Evolutionary conservation across 37 sponge, comb jelly and placozoan genomes (phyloP), one percentile per base, ranked within the genome.

Genomic region (Geodia barretti): DNA sequence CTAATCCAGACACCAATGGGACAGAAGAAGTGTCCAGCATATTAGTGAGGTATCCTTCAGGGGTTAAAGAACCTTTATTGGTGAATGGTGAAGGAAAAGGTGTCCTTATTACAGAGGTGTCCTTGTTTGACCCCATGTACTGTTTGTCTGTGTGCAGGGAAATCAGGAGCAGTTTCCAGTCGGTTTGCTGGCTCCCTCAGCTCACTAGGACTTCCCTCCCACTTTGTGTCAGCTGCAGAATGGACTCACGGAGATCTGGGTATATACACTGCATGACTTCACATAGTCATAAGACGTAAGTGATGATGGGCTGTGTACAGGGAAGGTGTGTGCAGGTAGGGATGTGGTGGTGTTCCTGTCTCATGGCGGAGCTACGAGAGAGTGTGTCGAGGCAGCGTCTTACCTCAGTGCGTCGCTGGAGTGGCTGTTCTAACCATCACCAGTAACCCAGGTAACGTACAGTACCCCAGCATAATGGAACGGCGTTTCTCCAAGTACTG

Each of bases 171-270:
- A 8, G 83, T 95, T 43, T 92, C 84, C 34, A 40, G 62, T 41
- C 41, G 95, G 24, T 77, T 95, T 38, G 82, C 95, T 23, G 72
- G 86, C 34, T 83, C 92, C 19, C 84, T 95, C 32, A 74, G 84
- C n/a, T 95, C 95, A 0, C 58, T 90, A 14, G 92, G 92, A 23
- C 73, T 91, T 23, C 59, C 78, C 0, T 70, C 92, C 19, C 79
- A 86, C 28, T 95, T 66, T 79, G 89, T 95, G 21, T 79, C 88
- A 72, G 92, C 92, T 23, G 47, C 87, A 71, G 92, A 95, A 42
- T 95, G 89, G 89, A 71, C 25, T 1, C 95, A 95, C 76, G 95
- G 95, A 40, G 95, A 95, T 40, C 70, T 90, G 3, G 95, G 95
- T 94, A 61, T 59, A 19, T 2, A 36, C 75, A 74, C 23, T 26